A percentile compares a stretch with the other conserved stretches of the same genome.
These are phyloP conservation scores for Vanessa atalanta DNA, from an alignment of 1,140 invertebrate genomes.

Conservation along the genomic window DNA sequence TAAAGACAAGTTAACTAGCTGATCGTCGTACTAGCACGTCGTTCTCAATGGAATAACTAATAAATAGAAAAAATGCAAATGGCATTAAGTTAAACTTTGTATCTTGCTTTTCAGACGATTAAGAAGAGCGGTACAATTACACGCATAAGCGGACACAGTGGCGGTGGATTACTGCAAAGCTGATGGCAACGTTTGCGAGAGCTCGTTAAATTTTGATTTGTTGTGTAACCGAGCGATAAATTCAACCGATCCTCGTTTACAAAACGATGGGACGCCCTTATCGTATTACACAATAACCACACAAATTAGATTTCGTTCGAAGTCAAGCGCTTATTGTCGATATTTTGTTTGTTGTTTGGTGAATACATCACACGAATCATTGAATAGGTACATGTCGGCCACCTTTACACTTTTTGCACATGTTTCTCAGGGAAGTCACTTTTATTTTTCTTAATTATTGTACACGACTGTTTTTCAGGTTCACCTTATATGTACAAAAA, in stretches of 20 bases:
- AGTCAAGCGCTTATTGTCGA: slow-evolving; percentile 75
- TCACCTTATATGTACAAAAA: no score
- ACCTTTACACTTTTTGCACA: slow-evolving; percentile 54
- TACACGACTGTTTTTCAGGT: no score
- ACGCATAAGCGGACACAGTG: slow-evolving; percentile 59
- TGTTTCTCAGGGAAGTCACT: slow-evolving; percentile 8
- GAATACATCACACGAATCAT: slow-evolving; percentile 67
- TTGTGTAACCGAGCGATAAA: slow-evolving; percentile 78
- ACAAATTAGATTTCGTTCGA: slow-evolving; percentile 79
- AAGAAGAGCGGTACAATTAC: slow-evolving; percentile 55
- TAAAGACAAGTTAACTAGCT: slow-evolving; percentile 28
- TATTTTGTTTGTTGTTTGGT: slow-evolving; percentile 66
- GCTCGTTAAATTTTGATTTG: slow-evolving; percentile 78
- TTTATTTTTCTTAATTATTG: no score
- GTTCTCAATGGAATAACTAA: slow-evolving; percentile 36
- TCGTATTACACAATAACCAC: slow-evolving; percentile 77
- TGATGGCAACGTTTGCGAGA: slow-evolving; percentile 59
- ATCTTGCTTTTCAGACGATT: slow-evolving; percentile 26
- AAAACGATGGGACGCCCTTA: slow-evolving; percentile 54
- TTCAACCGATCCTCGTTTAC: slow-evolving; percentile 60
- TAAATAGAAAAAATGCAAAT: slow-evolving; percentile 31
- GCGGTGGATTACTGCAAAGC: slow-evolving; percentile 57
- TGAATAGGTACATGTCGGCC: slow-evolving; percentile 62
- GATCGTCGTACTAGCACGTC: slow-evolving; percentile 25
- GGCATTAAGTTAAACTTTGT: slow-evolving; percentile 10